Evolutionary conservation across 2,797 vertebrate genomes (phyloP).

Genomic region (Glyptemys insculpta): DNA sequence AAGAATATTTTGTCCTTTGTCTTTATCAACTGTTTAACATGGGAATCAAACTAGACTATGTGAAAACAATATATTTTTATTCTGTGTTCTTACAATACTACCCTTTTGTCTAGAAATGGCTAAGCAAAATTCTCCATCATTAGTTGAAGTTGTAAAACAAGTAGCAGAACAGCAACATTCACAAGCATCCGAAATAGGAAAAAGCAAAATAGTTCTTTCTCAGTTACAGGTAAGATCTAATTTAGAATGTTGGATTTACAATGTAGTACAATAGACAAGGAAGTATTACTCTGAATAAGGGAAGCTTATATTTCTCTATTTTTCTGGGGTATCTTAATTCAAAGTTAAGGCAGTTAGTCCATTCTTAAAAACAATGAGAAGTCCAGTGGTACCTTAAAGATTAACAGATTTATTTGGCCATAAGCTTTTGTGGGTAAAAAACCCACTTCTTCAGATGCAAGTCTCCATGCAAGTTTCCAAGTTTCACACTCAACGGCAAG

Average conservation of each 20-base stretch:
- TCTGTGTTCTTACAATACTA: neutral
- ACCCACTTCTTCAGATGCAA: no score
- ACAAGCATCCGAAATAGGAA: conserved; percentile 79
- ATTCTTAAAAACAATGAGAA: neutral
- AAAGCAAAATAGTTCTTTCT: conserved; percentile 70
- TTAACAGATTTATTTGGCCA: no score
- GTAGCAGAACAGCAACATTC: conserved; percentile 80
- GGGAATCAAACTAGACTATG: neutral
- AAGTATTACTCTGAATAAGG: neutral
- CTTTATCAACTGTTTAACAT: neutral
- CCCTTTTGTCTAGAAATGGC: conserved; percentile 53
- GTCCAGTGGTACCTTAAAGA: no score
- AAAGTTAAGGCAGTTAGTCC: neutral
- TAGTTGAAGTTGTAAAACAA: conserved; percentile 77
- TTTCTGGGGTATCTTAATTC: neutral
- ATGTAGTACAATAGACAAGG: neutral
- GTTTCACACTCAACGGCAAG: neutral
- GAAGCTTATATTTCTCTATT: neutral
- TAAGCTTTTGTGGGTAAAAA: no score
- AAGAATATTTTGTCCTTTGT: neutral
- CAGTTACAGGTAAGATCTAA: conserved; percentile 77
- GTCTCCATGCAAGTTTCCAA: no score
- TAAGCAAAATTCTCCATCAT: conserved; percentile 55
- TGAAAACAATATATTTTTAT: neutral
- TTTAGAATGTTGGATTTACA: neutral